Conservation (phyloP, 2,113 vertebrate species). For the Oryzias javanicus region DNA sequence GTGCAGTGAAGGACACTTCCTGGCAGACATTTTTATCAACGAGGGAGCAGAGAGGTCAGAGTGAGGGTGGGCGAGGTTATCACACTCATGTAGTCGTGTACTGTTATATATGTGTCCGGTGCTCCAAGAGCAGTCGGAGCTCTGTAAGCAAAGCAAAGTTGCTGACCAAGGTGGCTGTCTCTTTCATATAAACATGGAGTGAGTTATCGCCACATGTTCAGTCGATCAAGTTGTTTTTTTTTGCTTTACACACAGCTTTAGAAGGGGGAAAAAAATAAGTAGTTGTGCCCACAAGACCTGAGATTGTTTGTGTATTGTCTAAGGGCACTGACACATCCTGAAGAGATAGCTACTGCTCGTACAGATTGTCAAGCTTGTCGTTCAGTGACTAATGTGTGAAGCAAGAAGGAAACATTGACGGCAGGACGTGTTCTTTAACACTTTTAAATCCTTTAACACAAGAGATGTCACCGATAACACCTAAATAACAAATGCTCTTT, state of each 20-base stretch:
- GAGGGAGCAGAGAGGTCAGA: slow-evolving; percentile 62
- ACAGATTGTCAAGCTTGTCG: slow-evolving; percentile 33
- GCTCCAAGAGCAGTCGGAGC: slow-evolving; percentile 20
- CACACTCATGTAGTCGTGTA: slow-evolving; percentile 37
- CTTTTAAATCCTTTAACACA: too few relatives aligned
- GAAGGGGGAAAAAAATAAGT: slow-evolving; percentile 50
- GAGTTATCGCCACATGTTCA: slow-evolving; percentile 65
- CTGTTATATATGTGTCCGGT: slow-evolving; percentile 26
- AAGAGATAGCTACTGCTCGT: slow-evolving; percentile 38
- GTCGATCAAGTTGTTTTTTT: slow-evolving; percentile 54
- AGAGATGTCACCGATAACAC: too few relatives aligned
- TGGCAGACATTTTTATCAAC: slow-evolving; percentile 78
- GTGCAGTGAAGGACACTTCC: slow-evolving; percentile 74
- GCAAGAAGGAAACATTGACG: slow-evolving; percentile 9
- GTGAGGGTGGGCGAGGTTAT: slow-evolving; percentile 69
- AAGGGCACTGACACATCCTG: slow-evolving; percentile 64
- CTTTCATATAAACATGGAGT: slow-evolving; percentile 69
- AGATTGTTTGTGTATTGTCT: slow-evolving; percentile 67
- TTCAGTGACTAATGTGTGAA: slow-evolving; percentile 42
- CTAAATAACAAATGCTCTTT: too few relatives aligned
- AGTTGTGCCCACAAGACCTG: slow-evolving; percentile 44
- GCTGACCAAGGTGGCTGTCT: slow-evolving; percentile 72
- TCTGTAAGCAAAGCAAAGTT: slow-evolving; percentile 44
- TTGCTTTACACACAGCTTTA: slow-evolving; percentile 67
- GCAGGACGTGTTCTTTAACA: not conserved